phyloP scores from a whole-genome alignment of 2,888 invertebrate species.

The Oscheius onirici region DNA sequence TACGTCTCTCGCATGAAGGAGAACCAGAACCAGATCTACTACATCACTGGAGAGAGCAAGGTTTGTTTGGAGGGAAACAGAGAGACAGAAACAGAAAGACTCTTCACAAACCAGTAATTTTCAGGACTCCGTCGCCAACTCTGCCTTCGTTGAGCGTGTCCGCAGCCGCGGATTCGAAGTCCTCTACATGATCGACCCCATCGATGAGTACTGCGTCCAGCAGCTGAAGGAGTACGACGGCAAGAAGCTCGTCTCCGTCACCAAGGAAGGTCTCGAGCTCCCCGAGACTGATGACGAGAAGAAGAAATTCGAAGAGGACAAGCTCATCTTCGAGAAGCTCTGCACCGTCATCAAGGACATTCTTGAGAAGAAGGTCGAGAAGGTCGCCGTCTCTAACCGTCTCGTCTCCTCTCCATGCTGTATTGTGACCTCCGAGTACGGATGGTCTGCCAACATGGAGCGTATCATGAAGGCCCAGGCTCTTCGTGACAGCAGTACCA shows the following conservation, averaged over 20 bases:
- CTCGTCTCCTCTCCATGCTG: conserved; percentile 97
- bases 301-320: conserved; percentile 93
- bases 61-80: no score
- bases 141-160: conserved; percentile 95
- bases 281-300: conserved; percentile 97
- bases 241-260: conserved; percentile 93
- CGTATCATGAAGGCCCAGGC: conserved; percentile 99
- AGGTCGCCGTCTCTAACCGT: conserved; percentile 90
- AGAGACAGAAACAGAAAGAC: no score
- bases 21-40: conserved; percentile 93
- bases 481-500: conserved; percentile 91
- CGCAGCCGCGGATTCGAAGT: conserved; percentile 94
- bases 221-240: conserved; percentile 98
- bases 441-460: conserved; percentile 99
- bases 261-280: conserved; percentile 95
- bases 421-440: conserved; percentile 94
- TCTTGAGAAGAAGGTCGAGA: conserved; percentile 96
- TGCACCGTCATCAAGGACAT: conserved; percentile 90
- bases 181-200: conserved; percentile 98
- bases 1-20: conserved; percentile 98
- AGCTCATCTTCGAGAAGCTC: conserved; percentile 81
- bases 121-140: conserved; percentile 81
- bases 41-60: conserved; percentile 86
- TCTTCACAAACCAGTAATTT: conserved; percentile 26
- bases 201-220: conserved; percentile 98